These are phyloP conservation scores for Haemorhous mexicanus DNA, from an alignment of 2,113 vertebrate species.

Conservation along the genomic window DNA sequence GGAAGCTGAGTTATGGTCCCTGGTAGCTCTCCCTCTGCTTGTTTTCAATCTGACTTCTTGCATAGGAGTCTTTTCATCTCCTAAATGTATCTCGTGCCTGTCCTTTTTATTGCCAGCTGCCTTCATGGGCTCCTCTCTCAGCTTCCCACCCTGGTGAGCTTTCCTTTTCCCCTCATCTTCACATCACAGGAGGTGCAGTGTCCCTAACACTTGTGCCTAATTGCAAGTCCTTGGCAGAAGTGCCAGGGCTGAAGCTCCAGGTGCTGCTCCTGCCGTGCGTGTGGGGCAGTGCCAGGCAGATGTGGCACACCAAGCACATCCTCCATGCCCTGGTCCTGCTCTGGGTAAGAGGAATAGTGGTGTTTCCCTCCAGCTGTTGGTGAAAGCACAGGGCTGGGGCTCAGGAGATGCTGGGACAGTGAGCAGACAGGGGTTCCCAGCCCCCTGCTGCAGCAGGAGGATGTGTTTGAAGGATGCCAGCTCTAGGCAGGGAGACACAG, in stretches of 20 bases:
- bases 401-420: fast-evolving
- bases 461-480: neutral
- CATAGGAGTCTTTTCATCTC: neutral
- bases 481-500: neutral
- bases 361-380: neutral
- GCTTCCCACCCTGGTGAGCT: neutral
- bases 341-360: fast-evolving
- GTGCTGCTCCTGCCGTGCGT: neutral
- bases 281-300: neutral
- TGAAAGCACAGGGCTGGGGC: neutral
- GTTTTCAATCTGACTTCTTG: neutral
- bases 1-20: neutral
- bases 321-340: neutral
- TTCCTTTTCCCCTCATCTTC: neutral
- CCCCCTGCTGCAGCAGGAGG: neutral
- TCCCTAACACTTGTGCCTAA: neutral
- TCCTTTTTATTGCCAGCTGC: neutral
- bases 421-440: neutral
- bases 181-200: fast-evolving
- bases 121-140: neutral
- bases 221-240: neutral
- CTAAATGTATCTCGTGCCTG: neutral
- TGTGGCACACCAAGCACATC: neutral
- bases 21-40: neutral
- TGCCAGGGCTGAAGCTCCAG: neutral